These are phyloP conservation scores for Colistium nudipinnis DNA, from an alignment of 2,113 vertebrate genomes.

Conservation along the genomic window DNA sequence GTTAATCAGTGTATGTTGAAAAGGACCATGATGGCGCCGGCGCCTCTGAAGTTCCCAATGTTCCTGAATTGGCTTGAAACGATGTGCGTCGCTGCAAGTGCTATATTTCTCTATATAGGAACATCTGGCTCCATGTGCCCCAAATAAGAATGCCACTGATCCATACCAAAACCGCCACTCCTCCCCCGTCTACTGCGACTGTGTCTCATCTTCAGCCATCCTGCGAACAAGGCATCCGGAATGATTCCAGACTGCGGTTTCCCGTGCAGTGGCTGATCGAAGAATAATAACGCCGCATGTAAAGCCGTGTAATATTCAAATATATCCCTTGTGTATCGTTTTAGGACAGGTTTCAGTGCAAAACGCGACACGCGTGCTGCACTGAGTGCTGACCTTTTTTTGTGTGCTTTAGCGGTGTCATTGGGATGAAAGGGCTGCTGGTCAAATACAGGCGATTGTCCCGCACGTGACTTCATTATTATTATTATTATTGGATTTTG, in stretches of 20 bases:
- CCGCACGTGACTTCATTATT: too few relatives aligned
- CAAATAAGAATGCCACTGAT: slow-evolving; percentile 38
- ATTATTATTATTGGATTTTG: too few relatives aligned
- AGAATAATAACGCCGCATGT: not conserved
- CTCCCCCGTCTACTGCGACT: not conserved
- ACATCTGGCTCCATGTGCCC: slow-evolving; percentile 2
- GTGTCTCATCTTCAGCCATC: slow-evolving; percentile 27
- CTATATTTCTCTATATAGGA: slow-evolving; percentile 1
- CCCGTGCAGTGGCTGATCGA: too few relatives aligned
- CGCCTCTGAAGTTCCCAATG: not conserved
- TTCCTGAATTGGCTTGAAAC: not conserved
- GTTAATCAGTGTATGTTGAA: not conserved
- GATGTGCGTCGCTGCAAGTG: not conserved
- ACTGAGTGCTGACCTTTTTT: too few relatives aligned
- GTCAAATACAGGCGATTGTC: too few relatives aligned
- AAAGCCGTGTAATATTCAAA: not conserved
- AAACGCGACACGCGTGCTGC: too few relatives aligned
- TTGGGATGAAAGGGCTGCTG: not conserved
- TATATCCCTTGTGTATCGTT: not conserved
- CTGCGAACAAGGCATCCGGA: slow-evolving; percentile 32
- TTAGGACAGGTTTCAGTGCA: too few relatives aligned
- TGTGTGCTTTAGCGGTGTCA: too few relatives aligned
- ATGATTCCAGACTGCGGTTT: slow-evolving; percentile 32
- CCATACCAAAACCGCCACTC: slow-evolving; percentile 7
- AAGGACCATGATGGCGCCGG: not conserved